Percentiles rank a stretch among this genome's conserved stretches.
Conservation (phyloP, 64 coral and sea anemone genomes). For the Actinia tenebrosa region DNA sequence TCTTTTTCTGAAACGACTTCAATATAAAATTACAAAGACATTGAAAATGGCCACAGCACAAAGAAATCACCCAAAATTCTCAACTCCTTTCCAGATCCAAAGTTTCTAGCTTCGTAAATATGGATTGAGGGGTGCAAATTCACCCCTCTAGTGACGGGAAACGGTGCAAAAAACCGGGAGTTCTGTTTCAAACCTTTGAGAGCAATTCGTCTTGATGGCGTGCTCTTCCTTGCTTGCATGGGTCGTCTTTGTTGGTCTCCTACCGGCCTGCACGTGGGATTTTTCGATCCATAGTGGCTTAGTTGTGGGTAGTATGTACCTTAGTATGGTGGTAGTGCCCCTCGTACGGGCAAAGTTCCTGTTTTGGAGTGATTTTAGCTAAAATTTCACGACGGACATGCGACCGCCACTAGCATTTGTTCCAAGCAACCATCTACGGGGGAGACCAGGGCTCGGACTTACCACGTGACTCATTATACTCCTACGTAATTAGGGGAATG, state of each 20-base stretch:
- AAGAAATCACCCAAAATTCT: neutral
- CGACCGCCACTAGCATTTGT: constrained; percentile 99
- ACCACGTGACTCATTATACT: constrained; percentile 58
- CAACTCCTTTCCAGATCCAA: neutral
- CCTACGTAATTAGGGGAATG: neutral
- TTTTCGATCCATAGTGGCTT: constrained; percentile 66
- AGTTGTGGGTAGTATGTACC: constrained; percentile 59
- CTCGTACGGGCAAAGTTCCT: constrained; percentile 89
- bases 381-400: constrained; percentile 99
- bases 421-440: constrained; percentile 99
- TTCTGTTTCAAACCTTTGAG: constrained; percentile 45
- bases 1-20: constrained; percentile 10
- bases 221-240: constrained; percentile 84
- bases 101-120: neutral
- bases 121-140: constrained; percentile 59
- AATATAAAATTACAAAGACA: neutral
- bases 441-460: constrained; percentile 50
- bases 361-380: constrained; percentile 99
- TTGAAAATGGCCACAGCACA: neutral
- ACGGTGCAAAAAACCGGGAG: constrained; percentile 51
- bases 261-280: constrained; percentile 49
- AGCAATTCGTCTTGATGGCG: constrained; percentile 68
- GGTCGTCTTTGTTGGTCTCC: constrained; percentile 67
- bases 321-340: constrained; percentile 71
- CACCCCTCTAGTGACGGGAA: constrained; percentile 48